Conservation (phyloP, 2,113 vertebrate genomes). For the Gallinago undulata region DNA sequence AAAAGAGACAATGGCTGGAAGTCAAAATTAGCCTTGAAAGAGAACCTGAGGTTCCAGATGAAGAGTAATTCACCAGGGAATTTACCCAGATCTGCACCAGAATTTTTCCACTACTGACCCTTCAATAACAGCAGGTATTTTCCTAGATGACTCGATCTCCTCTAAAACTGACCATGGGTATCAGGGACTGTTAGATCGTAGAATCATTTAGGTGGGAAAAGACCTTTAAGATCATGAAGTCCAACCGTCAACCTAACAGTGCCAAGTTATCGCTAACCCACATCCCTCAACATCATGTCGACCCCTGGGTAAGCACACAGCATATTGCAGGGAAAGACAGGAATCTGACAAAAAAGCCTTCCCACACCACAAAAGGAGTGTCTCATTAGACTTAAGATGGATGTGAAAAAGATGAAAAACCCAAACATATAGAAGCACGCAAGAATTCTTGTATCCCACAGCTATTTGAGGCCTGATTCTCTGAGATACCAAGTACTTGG, state of each 20-base stretch:
- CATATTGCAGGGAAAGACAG: not conserved
- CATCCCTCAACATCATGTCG: not conserved
- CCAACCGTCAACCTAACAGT: not conserved
- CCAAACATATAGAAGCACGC: not conserved
- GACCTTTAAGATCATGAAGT: not conserved
- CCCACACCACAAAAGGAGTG: not conserved
- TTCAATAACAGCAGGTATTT: not conserved
- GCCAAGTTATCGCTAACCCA: not conserved
- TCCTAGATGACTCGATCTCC: rapidly evolving
- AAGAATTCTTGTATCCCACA: not conserved
- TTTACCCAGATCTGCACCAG: not conserved
- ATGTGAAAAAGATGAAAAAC: not conserved
- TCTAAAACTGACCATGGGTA: not conserved
- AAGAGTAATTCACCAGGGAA: not conserved
- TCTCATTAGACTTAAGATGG: not conserved
- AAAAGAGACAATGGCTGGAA: not conserved
- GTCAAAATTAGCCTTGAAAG: not conserved
- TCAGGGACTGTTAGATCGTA: not conserved
- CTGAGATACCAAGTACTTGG: not conserved
- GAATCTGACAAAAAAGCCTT: not conserved
- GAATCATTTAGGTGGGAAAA: not conserved
- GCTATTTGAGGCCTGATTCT: not conserved
- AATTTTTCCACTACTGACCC: not conserved
- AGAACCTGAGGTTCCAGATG: not conserved
- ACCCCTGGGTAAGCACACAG: not conserved